A percentile compares a stretch with the other conserved stretches of the same genome.
Evolutionary conservation across 2,113 vertebrate genomes (phyloP).

Genomic region (Steatornis caripensis): DNA sequence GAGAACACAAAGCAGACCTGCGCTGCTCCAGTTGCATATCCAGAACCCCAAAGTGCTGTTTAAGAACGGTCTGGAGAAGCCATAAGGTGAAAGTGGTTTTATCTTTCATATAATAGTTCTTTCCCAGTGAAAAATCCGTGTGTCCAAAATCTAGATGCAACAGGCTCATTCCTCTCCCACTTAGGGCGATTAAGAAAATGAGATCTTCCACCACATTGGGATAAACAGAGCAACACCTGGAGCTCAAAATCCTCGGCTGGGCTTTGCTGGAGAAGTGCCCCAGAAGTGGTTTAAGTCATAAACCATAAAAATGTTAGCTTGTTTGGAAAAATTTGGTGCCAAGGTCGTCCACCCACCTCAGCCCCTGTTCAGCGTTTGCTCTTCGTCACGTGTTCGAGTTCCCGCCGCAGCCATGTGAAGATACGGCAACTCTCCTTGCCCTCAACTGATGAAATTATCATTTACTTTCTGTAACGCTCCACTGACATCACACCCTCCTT

Average conservation of each 20-base stretch:
- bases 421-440: neutral
- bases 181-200: neutral
- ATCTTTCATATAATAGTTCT: neutral
- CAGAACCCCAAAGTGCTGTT: neutral
- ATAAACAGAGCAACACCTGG: neutral
- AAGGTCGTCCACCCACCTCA: neutral
- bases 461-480: neutral
- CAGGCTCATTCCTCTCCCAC: neutral
- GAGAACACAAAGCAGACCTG: neutral
- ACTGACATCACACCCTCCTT: neutral
- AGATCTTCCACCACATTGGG: too few species aligned
- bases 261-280: neutral
- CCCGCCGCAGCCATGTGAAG: neutral
- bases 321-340: neutral
- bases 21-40: neutral
- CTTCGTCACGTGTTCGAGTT: neutral
- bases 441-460: accelerated
- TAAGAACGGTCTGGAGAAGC: neutral
- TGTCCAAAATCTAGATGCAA: neutral
- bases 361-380: neutral
- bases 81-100: neutral
- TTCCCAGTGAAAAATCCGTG: neutral
- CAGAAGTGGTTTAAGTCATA: neutral
- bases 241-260: too few species aligned
- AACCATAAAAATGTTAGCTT: neutral